Evolutionary conservation across 1,140 invertebrate species (phyloP).

Genomic region (Metaphire vulgaris): DNA sequence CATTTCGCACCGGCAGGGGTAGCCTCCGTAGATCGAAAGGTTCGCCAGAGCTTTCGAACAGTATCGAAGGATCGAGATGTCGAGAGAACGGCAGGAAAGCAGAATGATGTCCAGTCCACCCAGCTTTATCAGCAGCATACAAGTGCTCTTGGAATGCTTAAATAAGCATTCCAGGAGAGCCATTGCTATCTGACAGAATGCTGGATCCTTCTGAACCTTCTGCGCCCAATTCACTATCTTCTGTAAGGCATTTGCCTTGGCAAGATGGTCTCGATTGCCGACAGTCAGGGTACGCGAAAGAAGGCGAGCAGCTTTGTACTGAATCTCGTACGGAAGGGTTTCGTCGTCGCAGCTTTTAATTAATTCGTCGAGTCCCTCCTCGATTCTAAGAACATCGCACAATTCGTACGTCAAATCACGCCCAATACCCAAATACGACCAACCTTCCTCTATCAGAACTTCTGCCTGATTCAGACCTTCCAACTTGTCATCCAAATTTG

Average conservation of each 20-base stretch:
- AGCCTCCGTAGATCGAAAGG: conserved; percentile 88
- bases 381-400: conserved; percentile 76
- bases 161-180: conserved; percentile 94
- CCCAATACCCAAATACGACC: conserved; percentile 86
- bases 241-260: conserved; percentile 71
- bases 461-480: background rate
- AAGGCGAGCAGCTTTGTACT: conserved; percentile 52
- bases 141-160: conserved; percentile 87
- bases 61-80: conserved; percentile 74
- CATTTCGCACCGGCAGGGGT: conserved; percentile 96
- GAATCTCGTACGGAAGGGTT: conserved; percentile 32
- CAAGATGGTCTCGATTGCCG: conserved; percentile 88
- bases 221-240: conserved; percentile 74
- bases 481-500: background rate
- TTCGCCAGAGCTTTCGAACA: conserved; percentile 94
- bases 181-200: conserved; percentile 84
- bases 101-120: conserved; percentile 67
- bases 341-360: background rate
- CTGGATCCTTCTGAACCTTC: conserved; percentile 58
- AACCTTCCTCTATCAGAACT: conserved; percentile 60
- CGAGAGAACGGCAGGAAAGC: conserved; percentile 87
- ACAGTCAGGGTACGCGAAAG: conserved; percentile 83
- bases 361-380: conserved; percentile 70
- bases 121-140: conserved; percentile 55
- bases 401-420: conserved; percentile 63